Evolutionary conservation across 2,113 vertebrate species (phyloP), one percentile per base, ranked within the genome.

Genomic region (Rhinoderma darwinii): DNA sequence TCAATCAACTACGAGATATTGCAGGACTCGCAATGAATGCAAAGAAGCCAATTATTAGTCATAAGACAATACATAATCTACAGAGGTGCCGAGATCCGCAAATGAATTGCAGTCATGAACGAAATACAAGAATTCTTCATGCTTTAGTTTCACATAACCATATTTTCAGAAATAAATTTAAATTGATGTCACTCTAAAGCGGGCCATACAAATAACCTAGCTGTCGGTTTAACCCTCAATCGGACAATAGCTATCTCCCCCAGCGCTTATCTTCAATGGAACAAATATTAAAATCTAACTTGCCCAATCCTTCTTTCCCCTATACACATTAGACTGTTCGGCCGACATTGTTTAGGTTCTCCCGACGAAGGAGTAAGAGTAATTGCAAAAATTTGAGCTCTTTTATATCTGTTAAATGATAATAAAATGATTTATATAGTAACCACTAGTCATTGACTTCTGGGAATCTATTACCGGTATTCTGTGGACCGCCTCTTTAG

Each of bases 1-100:
- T 54, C 47, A 79, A 79, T 79, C 76, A 79, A 9, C 14, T 7
- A 10, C 25, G 10, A 44, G 73, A 76, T 41, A 76, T 76, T 76
- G 41, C 43, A 76, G 73, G 41, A 76, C 61, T 17, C 25, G 6
- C n/a, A 2, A 47, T 76, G 41, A 47, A 27, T 76, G 66, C 66
- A 15, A 18, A 70, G 32, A 22, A 18, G 66, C 66, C 35, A 22
- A 2, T 70, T 35, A 39, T 70, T 70, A 70, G 20, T 32, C 66
- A 70, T 8, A 70, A 70, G 66, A 68, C 63, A 70, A 70, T 37
- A 70, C 35, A 22, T 70, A 37, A 17, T 37, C 66, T 35, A 66
- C 61, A 66, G 27, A 63, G 30, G 59, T 14, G 32, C 18, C 10
- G 3, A 41, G 39, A 74, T 74, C 39, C n/a, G 39, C 72, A n/a